Evolutionary conservation across 2,113 vertebrate species (phyloP).

Genomic region (Coturnix japonica): DNA sequence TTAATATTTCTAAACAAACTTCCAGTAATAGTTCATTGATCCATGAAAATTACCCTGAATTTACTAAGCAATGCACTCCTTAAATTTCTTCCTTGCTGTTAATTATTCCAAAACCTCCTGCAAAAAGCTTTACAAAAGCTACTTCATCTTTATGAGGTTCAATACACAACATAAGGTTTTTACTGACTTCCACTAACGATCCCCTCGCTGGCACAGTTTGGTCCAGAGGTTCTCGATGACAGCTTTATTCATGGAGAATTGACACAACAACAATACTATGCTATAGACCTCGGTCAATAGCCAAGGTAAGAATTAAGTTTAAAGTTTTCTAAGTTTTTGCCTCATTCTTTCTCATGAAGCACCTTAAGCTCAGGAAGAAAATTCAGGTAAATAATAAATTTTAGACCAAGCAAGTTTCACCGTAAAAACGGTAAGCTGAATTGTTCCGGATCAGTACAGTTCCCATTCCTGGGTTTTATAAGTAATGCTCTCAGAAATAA

Average conservation of each 20-base stretch:
- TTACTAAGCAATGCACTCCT: not conserved
- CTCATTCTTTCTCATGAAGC: not conserved
- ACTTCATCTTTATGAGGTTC: not conserved
- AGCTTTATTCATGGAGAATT: not conserved
- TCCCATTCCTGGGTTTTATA: not conserved
- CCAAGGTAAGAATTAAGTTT: not conserved
- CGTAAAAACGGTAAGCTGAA: not conserved
- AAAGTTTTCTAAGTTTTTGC: not conserved
- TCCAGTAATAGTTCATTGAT: slow-evolving; percentile 48
- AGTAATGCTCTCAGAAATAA: not conserved
- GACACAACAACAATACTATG: not conserved
- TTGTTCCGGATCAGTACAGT: not conserved
- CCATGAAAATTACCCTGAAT: not conserved
- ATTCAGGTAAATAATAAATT: not conserved
- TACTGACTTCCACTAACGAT: not conserved
- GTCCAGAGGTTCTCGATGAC: not conserved
- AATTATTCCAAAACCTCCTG: not conserved
- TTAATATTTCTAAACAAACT: not conserved
- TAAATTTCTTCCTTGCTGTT: not conserved
- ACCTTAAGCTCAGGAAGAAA: not conserved
- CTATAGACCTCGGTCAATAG: not conserved
- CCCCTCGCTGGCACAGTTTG: not conserved
- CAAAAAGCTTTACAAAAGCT: slow-evolving; percentile 11
- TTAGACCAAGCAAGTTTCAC: not conserved
- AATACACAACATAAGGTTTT: not conserved